Base-by-base conservation (phyloP, 2,888 invertebrate species). In the Exocentrus adspersus region DNA sequence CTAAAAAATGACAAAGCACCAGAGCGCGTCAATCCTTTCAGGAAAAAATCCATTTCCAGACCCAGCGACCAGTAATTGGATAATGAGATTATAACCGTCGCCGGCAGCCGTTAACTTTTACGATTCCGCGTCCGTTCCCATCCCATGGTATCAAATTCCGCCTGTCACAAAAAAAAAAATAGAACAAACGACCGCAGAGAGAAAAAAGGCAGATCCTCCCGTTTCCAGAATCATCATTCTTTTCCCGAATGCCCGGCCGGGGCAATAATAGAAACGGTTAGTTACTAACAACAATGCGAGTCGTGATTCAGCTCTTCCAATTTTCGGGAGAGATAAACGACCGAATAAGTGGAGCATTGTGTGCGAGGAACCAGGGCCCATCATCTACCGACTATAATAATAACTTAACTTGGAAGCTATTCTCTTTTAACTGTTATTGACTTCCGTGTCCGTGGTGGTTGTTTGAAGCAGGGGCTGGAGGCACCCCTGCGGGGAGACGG, bases 311-410 rank as follows among this genome's bases (percentile, higher is more conserved):
- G 48, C 32, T 62, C 64, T 65, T 64, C 65, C 68, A 67, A 69
- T 68, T 70, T 63, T 46, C 53, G 60, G 70, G n/a, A n/a, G n/a
- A 76, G 74, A 76, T 75, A 75, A 76, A 76, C 69, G 76, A 74
- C 65, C 69, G 63, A 61, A 73, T 75, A 76, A 76, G 75, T 76
- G 75, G 75, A 73, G 72, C 73, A 76, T 76, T 76, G 74, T 74
- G 60, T 68, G 64, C 42, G 62, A 60, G 50, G 60, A 59, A 24
- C 28, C 62, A 37, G 54, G 52, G 62, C 65, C 65, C n/a, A n/a
- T n/a, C n/a, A n/a, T n/a, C n/a, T n/a, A 65, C 61, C 62, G 62
- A 62, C 61, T 46, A 50, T 46, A 43, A 53, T 45, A 48, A 62
- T 62, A 68, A 68, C 19, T 51, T 67, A 68, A 67, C 62, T 65